Evolutionary conservation across 1,140 invertebrate genomes (phyloP).

Genomic region (Trichonephila clavipes): DNA sequence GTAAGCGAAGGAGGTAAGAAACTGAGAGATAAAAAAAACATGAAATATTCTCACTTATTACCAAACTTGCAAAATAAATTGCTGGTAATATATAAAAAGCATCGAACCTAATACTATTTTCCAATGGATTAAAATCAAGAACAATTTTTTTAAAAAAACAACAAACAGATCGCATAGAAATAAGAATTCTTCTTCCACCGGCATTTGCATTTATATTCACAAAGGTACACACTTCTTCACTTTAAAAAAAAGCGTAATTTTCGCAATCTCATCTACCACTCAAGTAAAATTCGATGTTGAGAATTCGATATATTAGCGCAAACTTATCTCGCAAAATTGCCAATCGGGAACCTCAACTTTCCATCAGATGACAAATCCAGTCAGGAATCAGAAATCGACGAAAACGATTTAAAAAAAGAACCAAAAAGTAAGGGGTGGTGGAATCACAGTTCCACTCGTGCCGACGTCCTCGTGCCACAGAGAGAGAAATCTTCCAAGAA

Average conservation of each 20-base stretch:
- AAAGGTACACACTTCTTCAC: neutral
- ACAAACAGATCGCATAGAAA: no score
- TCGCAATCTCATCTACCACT: neutral
- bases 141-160: no score
- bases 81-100: no score
- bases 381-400: neutral
- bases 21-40: no score
- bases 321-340: conserved; percentile 24
- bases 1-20: no score
- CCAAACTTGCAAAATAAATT: no score
- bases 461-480: neutral
- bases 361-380: conserved; percentile 24
- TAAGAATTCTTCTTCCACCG: neutral
- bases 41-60: no score
- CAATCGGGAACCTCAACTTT: neutral
- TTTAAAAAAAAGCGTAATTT: no score
- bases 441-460: neutral
- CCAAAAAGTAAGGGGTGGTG: neutral
- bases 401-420: neutral
- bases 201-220: neutral
- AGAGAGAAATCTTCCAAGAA: neutral
- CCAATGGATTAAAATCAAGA: no score
- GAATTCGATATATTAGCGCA: conserved; percentile 27
- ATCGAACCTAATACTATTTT: no score
- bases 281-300: neutral